These are phyloP conservation scores for Tipula unca DNA, from an alignment of 2,888 invertebrate genomes.

Conservation along the genomic window DNA sequence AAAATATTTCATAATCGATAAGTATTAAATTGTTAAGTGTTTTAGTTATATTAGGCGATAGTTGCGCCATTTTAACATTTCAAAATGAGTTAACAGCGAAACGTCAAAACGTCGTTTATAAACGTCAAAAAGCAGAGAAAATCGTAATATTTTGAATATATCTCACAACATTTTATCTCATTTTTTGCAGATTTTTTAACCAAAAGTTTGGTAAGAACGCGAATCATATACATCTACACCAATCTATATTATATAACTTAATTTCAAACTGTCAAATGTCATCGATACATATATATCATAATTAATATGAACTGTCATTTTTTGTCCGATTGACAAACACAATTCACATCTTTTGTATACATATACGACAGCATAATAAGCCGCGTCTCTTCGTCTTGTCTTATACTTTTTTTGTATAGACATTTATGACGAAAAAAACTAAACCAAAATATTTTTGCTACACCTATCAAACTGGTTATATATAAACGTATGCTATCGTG, in stretches of 20 bases:
- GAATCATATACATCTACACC: too few relatives aligned
- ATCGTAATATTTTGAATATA: too few relatives aligned
- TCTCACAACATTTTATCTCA: too few relatives aligned
- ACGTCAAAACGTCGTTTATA: too few relatives aligned
- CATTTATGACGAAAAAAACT: background rate
- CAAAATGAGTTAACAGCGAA: too few relatives aligned
- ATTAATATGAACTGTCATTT: background rate
- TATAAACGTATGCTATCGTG: background rate
- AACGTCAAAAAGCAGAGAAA: too few relatives aligned
- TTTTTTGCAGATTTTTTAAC: too few relatives aligned
- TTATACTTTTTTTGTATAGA: background rate
- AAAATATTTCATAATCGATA: background rate
- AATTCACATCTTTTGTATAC: too few relatives aligned
- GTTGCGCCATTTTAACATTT: too few relatives aligned
- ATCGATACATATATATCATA: background rate
- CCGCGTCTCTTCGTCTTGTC: background rate
- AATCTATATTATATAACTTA: background rate
- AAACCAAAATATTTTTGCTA: background rate
- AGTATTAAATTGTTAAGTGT: background rate
- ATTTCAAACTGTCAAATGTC: background rate
- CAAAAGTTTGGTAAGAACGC: too few relatives aligned
- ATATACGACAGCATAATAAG: background rate
- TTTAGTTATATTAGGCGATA: background rate
- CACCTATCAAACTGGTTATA: background rate
- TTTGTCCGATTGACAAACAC: background rate